Evolutionary conservation across 2,888 invertebrate genomes (phyloP), one percentile per base, ranked within the genome.

Genomic region (Electrophaes corylata): DNA sequence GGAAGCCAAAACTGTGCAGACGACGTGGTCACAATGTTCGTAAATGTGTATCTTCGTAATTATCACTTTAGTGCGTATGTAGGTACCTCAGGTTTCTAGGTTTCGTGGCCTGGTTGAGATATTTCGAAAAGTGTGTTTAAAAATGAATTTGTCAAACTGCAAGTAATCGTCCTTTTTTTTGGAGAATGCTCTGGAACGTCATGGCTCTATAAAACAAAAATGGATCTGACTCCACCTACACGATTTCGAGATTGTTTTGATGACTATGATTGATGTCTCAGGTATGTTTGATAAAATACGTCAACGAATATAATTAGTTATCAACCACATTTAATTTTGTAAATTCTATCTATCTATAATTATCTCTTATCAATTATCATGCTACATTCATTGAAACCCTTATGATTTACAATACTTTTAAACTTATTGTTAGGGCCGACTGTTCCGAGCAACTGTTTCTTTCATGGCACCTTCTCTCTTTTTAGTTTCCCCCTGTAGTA

Each of bases 61-160:
- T 62, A 61, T 60, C 60, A 59, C 54, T 49, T 47, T 12, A 33
- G 51, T 47, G 47, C 16, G 51, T 31, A 31, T 45, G n/a, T n/a
- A 6, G n/a, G n/a, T n/a, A 29, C 5, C 26, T 4, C 14, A 31
- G 12, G 40, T 48, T 49, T 51, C 23, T 35, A 12, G 37, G 16
- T 37, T 16, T 39, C 19, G 29, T 50, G 45, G 12, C 55, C 51
- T 61, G 50, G 54, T 5, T 20, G 43, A 39, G 14, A 16, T 10
- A 37, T 37, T 37, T 37, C 6, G 16, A 10, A 10, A 6, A 35
- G 35, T 3, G 14, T 6, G 35, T 4, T 35, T 12, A 12, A 4
- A 12, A 35, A 35, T 3, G 8, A 10, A 14, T 4, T 12, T 35
- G 35, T 14, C 35, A 37, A 16, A 2, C 35, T 35, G 35, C 16